A percentile compares a stretch with the other conserved stretches of the same genome.
Evolutionary conservation across 1,140 invertebrate species (phyloP).

Genomic region (Platyscapa corneri): DNA sequence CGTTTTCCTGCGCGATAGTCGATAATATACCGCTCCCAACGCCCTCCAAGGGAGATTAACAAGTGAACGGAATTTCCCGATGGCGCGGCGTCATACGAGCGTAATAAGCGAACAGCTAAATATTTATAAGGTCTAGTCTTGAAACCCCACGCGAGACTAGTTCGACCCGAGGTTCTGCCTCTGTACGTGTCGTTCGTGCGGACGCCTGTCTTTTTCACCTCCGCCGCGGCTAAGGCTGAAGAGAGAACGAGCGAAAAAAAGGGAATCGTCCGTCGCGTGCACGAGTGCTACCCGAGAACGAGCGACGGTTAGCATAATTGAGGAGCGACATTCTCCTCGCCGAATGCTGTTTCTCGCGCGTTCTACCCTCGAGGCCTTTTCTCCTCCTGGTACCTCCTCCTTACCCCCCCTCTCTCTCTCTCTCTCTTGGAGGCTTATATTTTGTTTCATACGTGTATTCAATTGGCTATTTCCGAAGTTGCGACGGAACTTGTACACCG

Average conservation of each 20-base stretch:
- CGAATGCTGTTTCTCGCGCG: constrained; percentile 20
- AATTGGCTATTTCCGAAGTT: constrained; percentile 31
- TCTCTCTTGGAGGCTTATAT: background rate
- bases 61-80: constrained; percentile 34
- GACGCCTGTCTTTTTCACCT: background rate
- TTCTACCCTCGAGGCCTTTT: background rate
- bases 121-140: constrained; percentile 42
- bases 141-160: constrained; percentile 34
- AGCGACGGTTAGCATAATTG: constrained; percentile 49
- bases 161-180: background rate
- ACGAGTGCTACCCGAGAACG: background rate
- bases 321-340: constrained; percentile 45
- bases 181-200: constrained; percentile 6
- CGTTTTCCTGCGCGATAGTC: background rate
- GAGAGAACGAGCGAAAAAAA: constrained; percentile 15
- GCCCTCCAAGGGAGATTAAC: constrained; percentile 12
- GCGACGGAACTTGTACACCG: background rate
- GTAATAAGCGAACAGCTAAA: constrained; percentile 46
- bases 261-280: constrained; percentile 40
- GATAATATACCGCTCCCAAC: background rate
- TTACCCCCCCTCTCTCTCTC: background rate
- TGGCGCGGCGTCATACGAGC: background rate
- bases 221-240: background rate
- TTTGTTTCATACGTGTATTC: background rate
- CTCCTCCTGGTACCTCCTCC: background rate